phyloP scores from a whole-genome alignment of 2,888 invertebrate genomes.

The Lasiommata megera region DNA sequence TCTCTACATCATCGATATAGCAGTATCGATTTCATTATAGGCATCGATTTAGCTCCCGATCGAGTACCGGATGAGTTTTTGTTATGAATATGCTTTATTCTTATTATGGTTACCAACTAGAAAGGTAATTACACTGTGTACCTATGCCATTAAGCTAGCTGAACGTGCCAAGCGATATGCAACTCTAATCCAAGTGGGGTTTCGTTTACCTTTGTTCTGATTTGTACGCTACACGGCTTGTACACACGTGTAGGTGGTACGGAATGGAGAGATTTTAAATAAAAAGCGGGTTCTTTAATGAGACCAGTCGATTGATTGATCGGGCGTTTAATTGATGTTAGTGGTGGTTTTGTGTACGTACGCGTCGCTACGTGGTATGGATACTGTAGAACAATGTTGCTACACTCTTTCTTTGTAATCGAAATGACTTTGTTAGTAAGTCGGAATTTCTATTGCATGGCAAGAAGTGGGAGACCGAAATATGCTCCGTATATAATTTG shows the following conservation, averaged over 20 bases:
- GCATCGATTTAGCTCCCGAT: constrained; percentile 55
- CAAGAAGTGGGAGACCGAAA: too few species aligned
- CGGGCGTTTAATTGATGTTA: constrained; percentile 47
- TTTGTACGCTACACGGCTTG: constrained; percentile 24
- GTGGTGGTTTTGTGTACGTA: constrained; percentile 35
- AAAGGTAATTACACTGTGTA: constrained; percentile 58
- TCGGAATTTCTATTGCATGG: too few species aligned
- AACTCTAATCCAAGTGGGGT: constrained; percentile 17
- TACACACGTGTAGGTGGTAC: constrained; percentile 42
- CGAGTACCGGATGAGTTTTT: constrained; percentile 63
- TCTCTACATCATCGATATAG: constrained; percentile 51
- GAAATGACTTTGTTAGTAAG: background rate
- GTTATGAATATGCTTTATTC: constrained; percentile 49
- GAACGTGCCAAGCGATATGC: background rate
- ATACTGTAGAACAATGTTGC: constrained; percentile 6
- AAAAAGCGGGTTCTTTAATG: constrained; percentile 45
- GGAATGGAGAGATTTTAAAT: constrained; percentile 43
- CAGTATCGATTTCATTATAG: constrained; percentile 74
- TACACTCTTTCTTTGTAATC: constrained; percentile 1
- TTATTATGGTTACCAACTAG: constrained; percentile 56
- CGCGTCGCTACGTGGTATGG: constrained; percentile 25
- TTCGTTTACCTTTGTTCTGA: constrained; percentile 2
- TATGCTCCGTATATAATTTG: too few species aligned
- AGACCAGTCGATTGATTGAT: constrained; percentile 46
- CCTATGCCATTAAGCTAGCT: constrained; percentile 34